Percentiles rank a stretch among this genome's conserved stretches.
These are phyloP conservation scores for Coregonus ussuriensis DNA, from an alignment of 2,797 vertebrate genomes.

Conservation along the genomic window DNA sequence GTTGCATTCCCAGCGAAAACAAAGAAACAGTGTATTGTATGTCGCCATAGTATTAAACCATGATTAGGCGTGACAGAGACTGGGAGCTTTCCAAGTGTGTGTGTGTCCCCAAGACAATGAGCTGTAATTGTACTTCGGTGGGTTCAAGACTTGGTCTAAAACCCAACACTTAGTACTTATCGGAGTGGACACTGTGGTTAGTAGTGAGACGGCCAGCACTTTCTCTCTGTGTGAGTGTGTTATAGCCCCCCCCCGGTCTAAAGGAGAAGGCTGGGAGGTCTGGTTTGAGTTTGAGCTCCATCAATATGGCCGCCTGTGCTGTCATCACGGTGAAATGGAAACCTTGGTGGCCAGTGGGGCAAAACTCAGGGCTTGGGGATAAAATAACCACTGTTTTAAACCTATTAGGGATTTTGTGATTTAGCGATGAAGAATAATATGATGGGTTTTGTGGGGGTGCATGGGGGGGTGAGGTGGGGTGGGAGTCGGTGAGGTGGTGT, in stretches of 20 bases:
- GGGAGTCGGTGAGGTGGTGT: neutral
- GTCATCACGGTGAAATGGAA: constrained; percentile 54
- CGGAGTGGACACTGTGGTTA: constrained; percentile 20
- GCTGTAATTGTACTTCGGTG: constrained; percentile 36
- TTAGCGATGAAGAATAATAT: too few relatives aligned
- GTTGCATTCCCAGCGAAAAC: constrained; percentile 32
- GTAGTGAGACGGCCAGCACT: neutral
- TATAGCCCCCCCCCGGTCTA: too few relatives aligned
- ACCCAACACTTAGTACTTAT: neutral
- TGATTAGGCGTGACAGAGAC: constrained; percentile 40
- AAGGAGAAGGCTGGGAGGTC: constrained; percentile 51
- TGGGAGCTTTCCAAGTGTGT: constrained; percentile 16
- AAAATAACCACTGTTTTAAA: too few relatives aligned
- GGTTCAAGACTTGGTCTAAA: constrained; percentile 20
- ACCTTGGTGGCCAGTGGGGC: constrained; percentile 1
- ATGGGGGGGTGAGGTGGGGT: neutral
- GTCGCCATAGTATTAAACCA: constrained; percentile 12
- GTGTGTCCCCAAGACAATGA: neutral
- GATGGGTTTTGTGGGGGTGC: too few relatives aligned
- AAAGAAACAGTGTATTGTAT: constrained; percentile 27
- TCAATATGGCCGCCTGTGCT: constrained; percentile 53
- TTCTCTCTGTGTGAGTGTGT: too few relatives aligned
- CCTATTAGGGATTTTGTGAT: too few relatives aligned
- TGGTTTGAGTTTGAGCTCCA: constrained; percentile 50
- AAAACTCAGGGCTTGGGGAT: too few relatives aligned